A percentile compares a stretch with the other conserved stretches of the same genome.
These are phyloP conservation scores for Rhopilema esculentum DNA, from an alignment of 30 jellyfish, hydroid and myxozoan genomes.

Conservation along the genomic window DNA sequence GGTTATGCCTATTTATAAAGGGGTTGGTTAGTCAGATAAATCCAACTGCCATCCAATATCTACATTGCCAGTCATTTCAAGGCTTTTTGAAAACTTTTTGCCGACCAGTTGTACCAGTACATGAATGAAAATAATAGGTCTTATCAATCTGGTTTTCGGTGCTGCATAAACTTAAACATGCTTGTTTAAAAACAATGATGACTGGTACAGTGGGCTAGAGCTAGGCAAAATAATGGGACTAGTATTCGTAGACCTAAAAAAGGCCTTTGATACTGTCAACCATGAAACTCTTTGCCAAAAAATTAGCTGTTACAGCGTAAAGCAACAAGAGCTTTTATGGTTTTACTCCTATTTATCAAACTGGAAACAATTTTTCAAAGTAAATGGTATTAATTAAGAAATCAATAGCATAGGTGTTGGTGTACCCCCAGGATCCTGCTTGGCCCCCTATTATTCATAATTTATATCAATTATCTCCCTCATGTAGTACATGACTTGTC, in stretches of 20 bases:
- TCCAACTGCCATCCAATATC: too few species aligned
- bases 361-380: slow-evolving; percentile 34
- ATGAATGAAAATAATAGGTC: too few species aligned
- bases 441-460: slow-evolving; percentile 2
- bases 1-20: background rate
- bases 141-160: background rate
- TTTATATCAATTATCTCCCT: slow-evolving; percentile 23
- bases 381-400: slow-evolving; percentile 15
- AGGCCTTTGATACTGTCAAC: slow-evolving; percentile 46
- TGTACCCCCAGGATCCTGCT: slow-evolving; percentile 27
- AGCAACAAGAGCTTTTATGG: slow-evolving; percentile 30
- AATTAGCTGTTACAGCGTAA: slow-evolving; percentile 19
- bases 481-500: background rate
- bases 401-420: slow-evolving; percentile 19
- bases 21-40: background rate
- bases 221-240: slow-evolving; percentile 28
- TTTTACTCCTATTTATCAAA: slow-evolving; percentile 20
- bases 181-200: slow-evolving; percentile 21
- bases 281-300: slow-evolving; percentile 52
- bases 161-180: slow-evolving; percentile 5
- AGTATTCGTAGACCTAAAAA: slow-evolving; percentile 19
- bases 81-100: too few species aligned
- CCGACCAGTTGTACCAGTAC: background rate
- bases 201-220: slow-evolving; percentile 40
- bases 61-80: too few species aligned